Conservation (phyloP, 2,888 invertebrate species). For the Galerucella nymphaeae region DNA sequence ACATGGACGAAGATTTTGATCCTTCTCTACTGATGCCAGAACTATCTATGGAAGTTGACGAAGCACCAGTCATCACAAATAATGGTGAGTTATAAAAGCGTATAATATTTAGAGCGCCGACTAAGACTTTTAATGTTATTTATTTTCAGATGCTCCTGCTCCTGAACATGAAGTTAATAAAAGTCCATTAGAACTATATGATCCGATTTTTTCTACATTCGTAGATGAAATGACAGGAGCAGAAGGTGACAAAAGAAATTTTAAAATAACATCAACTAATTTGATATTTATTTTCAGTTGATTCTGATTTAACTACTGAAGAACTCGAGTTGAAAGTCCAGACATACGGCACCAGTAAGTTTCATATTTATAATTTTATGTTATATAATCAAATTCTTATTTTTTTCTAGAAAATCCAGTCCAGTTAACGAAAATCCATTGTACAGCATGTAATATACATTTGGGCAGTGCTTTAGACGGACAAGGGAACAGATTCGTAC, state of each 20-base stretch:
- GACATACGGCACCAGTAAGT: constrained; percentile 53
- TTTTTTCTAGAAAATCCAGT: constrained; percentile 61
- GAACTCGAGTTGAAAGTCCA: constrained; percentile 51
- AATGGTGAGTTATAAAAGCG: constrained; percentile 38
- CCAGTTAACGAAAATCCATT: constrained; percentile 73
- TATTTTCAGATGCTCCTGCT: constrained; percentile 28
- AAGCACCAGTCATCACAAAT: constrained; percentile 54
- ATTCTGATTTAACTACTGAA: constrained; percentile 54
- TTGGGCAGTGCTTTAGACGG: constrained; percentile 77
- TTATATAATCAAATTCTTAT: neutral
- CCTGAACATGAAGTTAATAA: constrained; percentile 43
- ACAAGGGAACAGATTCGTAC: constrained; percentile 74
- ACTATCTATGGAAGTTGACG: constrained; percentile 61
- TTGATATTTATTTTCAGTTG: constrained; percentile 49
- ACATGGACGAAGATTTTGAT: constrained; percentile 55
- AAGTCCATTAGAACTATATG: constrained; percentile 51
- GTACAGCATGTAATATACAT: constrained; percentile 80
- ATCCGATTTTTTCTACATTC: constrained; percentile 54
- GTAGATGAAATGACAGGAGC: constrained; percentile 59
- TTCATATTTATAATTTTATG: constrained; percentile 17
- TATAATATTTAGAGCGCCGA: neutral
- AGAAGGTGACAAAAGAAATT: constrained; percentile 51
- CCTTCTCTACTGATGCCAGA: constrained; percentile 60
- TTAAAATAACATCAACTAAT: neutral
- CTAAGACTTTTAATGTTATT: neutral